Evolutionary conservation across 2,113 vertebrate species (phyloP), one percentile per base, ranked within the genome.

Genomic region (Galemys pyrenaicus): DNA sequence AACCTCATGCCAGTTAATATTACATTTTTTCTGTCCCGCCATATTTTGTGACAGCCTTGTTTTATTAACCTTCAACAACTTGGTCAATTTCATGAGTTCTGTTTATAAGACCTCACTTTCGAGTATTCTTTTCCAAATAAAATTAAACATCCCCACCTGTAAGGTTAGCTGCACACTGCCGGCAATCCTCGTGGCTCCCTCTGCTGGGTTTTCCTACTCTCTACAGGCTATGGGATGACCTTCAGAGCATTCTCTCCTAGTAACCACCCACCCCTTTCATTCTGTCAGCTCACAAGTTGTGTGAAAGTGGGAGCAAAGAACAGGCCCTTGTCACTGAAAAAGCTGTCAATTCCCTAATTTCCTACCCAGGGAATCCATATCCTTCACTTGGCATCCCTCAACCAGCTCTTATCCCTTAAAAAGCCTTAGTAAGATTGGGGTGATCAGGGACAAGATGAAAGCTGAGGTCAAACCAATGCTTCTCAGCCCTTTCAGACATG

Each of bases 201-300:
- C 87, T 91, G 26, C 90, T 91, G 90, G 84, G 30, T 80, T 24
- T 70, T 24, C 39, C n/a, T 67, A 7, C 75, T 81, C 54, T 51
- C 67, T 71, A 32, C 68, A 68, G 64, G 44, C 37, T 46, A 5
- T 0, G 0, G 24, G 44, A 32, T 54, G 49, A 22, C 32, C 7
- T 41, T 74, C 22, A 17, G 22, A 56, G 17, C 22, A 9, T 24
- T 19, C 51, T 64, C 30, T 32, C 56, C 46, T 5, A n/a, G 70
- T 11, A 30, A 13, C 70, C 30, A 64, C 24, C 32, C 13, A n/a
- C 71, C 30, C 11, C 32, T 1, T 13, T 37, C 37, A 77, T 62
- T 30, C 56, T 60, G 5, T 51, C 7, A 37, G 9, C 9, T 86
- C 24, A 3, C 10, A 13, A 89, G 6, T 15, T 71, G 0, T 26